These are phyloP conservation scores for Drosophila greeni DNA, from an alignment of 2,888 invertebrate genomes.

Conservation along the genomic window DNA sequence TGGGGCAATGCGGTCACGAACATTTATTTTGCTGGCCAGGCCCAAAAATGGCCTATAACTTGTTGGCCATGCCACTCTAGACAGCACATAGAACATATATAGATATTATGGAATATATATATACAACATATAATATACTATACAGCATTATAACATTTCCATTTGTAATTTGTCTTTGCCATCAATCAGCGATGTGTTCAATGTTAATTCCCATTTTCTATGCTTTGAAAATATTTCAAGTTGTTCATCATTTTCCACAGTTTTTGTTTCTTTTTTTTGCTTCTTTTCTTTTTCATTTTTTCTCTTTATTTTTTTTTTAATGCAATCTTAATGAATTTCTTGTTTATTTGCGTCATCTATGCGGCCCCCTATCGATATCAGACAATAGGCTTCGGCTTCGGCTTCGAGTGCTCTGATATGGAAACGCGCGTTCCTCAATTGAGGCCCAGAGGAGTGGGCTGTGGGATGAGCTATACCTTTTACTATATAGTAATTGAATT, in stretches of 20 bases:
- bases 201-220: constrained; percentile 37
- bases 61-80: constrained; percentile 57
- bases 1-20: constrained; percentile 64
- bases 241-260: constrained; percentile 16
- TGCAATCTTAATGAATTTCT: constrained; percentile 36
- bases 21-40: constrained; percentile 37
- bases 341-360: constrained; percentile 42
- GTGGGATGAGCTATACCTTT: constrained; percentile 18
- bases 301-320: constrained; percentile 14
- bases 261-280: background rate
- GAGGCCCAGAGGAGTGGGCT: constrained; percentile 22
- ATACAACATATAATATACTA: constrained; percentile 4
- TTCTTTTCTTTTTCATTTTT: background rate
- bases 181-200: constrained; percentile 38
- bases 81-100: background rate
- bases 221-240: constrained; percentile 31
- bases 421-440: constrained; percentile 21
- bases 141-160: constrained; percentile 9
- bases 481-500: constrained; percentile 15
- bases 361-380: constrained; percentile 46
- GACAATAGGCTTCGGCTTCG: constrained; percentile 29
- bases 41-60: constrained; percentile 67
- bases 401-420: constrained; percentile 41
- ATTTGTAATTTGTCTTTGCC: constrained; percentile 36
- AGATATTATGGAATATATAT: background rate